Evolutionary conservation across 2,797 vertebrate genomes (phyloP), one percentile per base, ranked within the genome.

Genomic region (Nyctibius grandis): DNA sequence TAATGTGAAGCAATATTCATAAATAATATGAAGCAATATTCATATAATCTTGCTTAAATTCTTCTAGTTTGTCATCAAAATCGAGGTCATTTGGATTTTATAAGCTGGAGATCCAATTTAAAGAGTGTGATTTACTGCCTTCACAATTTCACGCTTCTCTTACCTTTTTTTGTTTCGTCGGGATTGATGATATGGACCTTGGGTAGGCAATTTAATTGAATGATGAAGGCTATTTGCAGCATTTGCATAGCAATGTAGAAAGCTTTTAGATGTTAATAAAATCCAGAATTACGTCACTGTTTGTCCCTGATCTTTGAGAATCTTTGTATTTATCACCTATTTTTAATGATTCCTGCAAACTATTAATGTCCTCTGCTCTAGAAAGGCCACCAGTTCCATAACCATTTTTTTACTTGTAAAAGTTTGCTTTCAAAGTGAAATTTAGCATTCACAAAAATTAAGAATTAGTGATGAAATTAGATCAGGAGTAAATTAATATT

Each of bases 141-240:
- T 91, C 65, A 70, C 77, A 42, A 47, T 80, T 87, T 78, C 63
- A 47, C 2, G 72, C 91, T 88, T 93, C 69, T 89, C 54, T 88
- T 92, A 70, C 9, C 51, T 91, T 79, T 82, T 84, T 96, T 86
- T 54, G 36, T 88, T 96, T 95, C 74, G 29, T 9, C 51, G 75
- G 92, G 85, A 95, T 96, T 89, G 91, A 96, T 97, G 94, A 76
- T 36, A 14, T 11, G 57, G 63, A 82, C 96, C 93, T 93, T 95
- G 93, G 68, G 70, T 67, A 89, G 92, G 74, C 73, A 80, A n/a
- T 96, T 96, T 90, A 96, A 93, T 72, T 93, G 95, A 91, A 78
- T 53, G 85, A 91, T 95, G 87, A 69, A 94, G 82, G 73, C 51
- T 80, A 33, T 88, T 89, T 78, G 57, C 77, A 67, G 57, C 45